A percentile compares a stretch with the other conserved stretches of the same genome.
phyloP scores from a whole-genome alignment of 2,888 invertebrate genomes.

The Sturmia bella region DNA sequence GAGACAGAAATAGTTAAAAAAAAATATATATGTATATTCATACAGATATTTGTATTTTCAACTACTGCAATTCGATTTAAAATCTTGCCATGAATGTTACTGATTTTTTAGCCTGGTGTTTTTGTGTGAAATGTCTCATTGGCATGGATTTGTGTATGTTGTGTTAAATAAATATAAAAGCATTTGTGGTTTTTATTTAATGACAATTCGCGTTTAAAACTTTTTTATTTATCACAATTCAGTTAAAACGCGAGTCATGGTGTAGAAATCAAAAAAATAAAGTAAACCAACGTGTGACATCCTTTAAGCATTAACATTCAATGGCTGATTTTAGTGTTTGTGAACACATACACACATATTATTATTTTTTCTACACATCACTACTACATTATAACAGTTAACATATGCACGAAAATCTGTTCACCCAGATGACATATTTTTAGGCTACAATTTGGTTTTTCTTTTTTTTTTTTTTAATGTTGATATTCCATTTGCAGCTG shows the following conservation, averaged over 20 bases:
- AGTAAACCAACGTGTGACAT: slow-evolving; percentile 43
- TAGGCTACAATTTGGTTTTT: not conserved
- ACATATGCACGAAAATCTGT: too few relatives aligned
- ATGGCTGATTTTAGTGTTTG: not conserved
- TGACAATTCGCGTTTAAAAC: slow-evolving; percentile 62
- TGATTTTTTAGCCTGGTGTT: slow-evolving; percentile 20
- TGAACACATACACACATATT: not conserved
- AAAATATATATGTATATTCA: too few relatives aligned
- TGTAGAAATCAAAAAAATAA: slow-evolving; percentile 4
- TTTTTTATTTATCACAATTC: slow-evolving; percentile 52
- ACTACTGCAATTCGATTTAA: slow-evolving; percentile 56
- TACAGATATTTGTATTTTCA: too few relatives aligned
- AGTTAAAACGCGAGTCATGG: not conserved
- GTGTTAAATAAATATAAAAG: slow-evolving; percentile 48
- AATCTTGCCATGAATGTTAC: slow-evolving; percentile 38
- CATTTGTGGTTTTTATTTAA: slow-evolving; percentile 65
- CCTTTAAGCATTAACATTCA: slow-evolving; percentile 33
- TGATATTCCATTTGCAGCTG: too few relatives aligned
- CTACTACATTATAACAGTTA: too few relatives aligned
- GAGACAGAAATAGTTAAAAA: slow-evolving; percentile 4
- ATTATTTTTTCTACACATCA: too few relatives aligned
- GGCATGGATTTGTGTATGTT: slow-evolving; percentile 19
- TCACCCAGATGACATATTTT: slow-evolving; percentile 18
- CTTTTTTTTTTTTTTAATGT: too few relatives aligned
- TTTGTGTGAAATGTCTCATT: slow-evolving; percentile 21